phyloP scores from a whole-genome alignment of 2,797 vertebrate genomes.

The Strix occidentalis region DNA sequence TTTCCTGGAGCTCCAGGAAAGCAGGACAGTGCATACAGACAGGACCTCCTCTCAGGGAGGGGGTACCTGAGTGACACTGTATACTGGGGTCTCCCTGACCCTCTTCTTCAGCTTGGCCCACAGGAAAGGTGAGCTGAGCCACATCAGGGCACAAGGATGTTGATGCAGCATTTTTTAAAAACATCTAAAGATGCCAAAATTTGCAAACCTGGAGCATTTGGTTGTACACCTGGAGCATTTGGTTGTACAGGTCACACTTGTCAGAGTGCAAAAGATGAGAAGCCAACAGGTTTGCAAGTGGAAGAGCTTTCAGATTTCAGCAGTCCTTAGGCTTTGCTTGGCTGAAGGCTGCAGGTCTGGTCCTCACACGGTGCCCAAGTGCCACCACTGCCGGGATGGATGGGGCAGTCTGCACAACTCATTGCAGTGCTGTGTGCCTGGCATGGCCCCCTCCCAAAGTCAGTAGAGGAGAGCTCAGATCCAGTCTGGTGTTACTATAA shows the following conservation, averaged over 20 bases:
- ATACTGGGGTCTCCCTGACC: not conserved
- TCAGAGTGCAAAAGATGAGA: not conserved
- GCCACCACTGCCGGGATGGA: not conserved
- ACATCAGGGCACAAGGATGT: not conserved
- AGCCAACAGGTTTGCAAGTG: not conserved
- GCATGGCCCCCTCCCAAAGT: not conserved
- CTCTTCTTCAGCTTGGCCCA: not conserved
- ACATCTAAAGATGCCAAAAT: not conserved
- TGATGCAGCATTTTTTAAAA: not conserved
- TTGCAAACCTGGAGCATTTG: not conserved
- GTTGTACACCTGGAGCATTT: not conserved
- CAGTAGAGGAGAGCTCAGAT: not conserved
- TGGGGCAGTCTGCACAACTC: not conserved
- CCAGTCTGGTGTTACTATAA: not conserved
- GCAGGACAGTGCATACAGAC: not conserved
- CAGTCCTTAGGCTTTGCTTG: not conserved
- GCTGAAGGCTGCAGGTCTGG: not conserved
- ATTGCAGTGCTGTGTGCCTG: too few species aligned
- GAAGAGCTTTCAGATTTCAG: not conserved
- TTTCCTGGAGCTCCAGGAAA: not conserved
- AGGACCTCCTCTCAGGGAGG: not conserved
- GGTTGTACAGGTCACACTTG: not conserved
- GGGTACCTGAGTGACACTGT: not conserved
- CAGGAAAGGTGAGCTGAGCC: not conserved
- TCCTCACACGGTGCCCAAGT: accelerated